Evolutionary conservation across 2,797 vertebrate species (phyloP).

Genomic region (Varecia variegata): DNA sequence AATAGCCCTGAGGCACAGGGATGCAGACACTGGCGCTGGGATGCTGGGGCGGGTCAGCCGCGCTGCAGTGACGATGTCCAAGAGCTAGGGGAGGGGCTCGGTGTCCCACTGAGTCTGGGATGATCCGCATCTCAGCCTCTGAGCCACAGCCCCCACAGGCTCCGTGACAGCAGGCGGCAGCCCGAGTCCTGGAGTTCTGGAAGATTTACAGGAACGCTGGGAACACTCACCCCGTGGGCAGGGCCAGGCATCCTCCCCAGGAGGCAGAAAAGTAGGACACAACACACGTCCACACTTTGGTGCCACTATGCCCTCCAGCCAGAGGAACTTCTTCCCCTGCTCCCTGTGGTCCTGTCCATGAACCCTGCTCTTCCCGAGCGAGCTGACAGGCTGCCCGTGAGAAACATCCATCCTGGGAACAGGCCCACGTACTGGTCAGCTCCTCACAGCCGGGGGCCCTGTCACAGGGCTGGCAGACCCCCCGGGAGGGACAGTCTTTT

Average conservation of each 20-base stretch:
- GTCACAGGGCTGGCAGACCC: neutral
- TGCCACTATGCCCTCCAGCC: neutral
- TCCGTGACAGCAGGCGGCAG: neutral
- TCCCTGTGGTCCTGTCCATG: neutral
- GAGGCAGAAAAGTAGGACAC: neutral
- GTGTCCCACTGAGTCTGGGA: neutral
- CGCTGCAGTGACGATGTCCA: neutral
- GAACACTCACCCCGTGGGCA: neutral
- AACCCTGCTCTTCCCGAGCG: neutral
- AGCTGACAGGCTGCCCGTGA: neutral
- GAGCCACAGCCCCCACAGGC: neutral
- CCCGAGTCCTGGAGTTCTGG: no score
- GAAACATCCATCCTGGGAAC: neutral
- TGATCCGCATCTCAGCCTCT: accelerated
- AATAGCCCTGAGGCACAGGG: accelerated
- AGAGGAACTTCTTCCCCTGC: neutral
- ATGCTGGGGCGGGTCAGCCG: neutral
- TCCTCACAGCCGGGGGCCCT: neutral
- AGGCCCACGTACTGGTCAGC: neutral
- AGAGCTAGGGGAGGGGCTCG: accelerated
- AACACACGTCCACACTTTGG: neutral
- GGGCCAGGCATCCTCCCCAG: neutral
- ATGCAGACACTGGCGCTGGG: no score
- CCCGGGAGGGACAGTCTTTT: no score
- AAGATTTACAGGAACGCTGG: neutral